Percentiles rank a stretch among this genome's conserved stretches.
These are phyloP conservation scores for Gymnocephalus cernua DNA, from an alignment of 2,113 vertebrate genomes.

Conservation along the genomic window DNA sequence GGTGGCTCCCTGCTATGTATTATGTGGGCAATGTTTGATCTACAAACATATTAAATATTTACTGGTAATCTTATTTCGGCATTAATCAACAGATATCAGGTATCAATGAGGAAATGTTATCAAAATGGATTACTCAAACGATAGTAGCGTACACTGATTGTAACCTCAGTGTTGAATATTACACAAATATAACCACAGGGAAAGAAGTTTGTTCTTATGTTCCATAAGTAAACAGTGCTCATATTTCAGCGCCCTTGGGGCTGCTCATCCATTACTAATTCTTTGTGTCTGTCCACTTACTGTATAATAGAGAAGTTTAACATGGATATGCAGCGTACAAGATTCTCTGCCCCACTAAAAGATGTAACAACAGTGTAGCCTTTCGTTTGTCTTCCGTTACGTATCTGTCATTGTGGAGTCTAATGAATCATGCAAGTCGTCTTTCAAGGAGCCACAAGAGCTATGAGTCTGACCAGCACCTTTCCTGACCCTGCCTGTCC, in stretches of 20 bases:
- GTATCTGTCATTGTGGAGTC: conserved; percentile 20
- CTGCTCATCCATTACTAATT: conserved; percentile 16
- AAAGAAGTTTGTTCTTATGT: background rate
- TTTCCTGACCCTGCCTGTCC: background rate
- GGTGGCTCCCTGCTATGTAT: background rate
- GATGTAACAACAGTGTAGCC: conserved; percentile 8
- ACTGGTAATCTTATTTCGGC: background rate
- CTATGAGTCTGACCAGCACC: background rate
- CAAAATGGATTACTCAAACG: background rate
- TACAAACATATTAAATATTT: background rate
- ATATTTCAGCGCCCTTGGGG: conserved; percentile 12
- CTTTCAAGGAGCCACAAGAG: conserved; percentile 16
- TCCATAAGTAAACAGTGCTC: background rate
- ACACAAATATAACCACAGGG: background rate
- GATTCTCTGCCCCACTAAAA: conserved; percentile 21
- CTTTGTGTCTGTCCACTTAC: background rate
- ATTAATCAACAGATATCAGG: background rate
- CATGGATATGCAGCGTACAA: background rate
- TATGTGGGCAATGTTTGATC: background rate
- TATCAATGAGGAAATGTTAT: background rate
- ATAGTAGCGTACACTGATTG: background rate
- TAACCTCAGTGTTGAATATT: background rate
- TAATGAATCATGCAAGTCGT: conserved; percentile 49
- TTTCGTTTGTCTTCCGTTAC: conserved; percentile 33
- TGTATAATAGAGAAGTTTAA: conserved; percentile 1